Evolutionary conservation across 2,888 invertebrate species (phyloP), one percentile per base, ranked within the genome.

Genomic region (Oasisia sp.): DNA sequence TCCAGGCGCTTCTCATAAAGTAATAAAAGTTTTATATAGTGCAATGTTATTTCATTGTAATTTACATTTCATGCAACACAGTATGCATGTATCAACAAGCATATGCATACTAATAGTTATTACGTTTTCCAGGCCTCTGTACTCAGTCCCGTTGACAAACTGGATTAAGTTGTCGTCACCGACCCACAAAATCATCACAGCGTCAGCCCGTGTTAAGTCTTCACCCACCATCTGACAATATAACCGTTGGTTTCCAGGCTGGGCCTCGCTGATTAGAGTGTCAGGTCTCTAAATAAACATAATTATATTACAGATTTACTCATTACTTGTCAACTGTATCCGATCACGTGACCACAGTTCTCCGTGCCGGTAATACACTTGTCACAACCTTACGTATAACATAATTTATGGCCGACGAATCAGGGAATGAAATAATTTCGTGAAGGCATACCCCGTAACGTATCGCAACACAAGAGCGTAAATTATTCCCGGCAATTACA

Each of bases 191-290:
- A 74, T n/a, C 74, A 74, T 74, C 74, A 74, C 27, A 27, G n/a
- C 74, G 27, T 5, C 74, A 74, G 74, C 19, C 74, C 74, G 0
- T 27, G 74, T 74, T 5, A 74, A 74, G 74, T 19, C 74, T 74
- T 74, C 74, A 74, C 74, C 2, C 27, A n/a, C 7, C 27, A 74
- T 27, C 19, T 14, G 74, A 74, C 74, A 74, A 74, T 27, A 27
- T 74, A 74, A 74, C 74, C 74, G 74, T 74, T 74, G 74, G 74
- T 74, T 74, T 74, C 74, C 27, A 74, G 74, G 74, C 74, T 27
- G n/a, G 14, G 27, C n/a, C 19, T 27, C 74, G 74, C 27, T 74
- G 74, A 27, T 27, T 74, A n/a, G 5, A 27, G 74, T n/a, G 74
- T 74, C 74, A 74, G 74, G 27, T 74, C 74, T 27, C 74, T 74